Base-by-base conservation (phyloP, 2,797 vertebrate species). In the Carduelis carduelis region DNA sequence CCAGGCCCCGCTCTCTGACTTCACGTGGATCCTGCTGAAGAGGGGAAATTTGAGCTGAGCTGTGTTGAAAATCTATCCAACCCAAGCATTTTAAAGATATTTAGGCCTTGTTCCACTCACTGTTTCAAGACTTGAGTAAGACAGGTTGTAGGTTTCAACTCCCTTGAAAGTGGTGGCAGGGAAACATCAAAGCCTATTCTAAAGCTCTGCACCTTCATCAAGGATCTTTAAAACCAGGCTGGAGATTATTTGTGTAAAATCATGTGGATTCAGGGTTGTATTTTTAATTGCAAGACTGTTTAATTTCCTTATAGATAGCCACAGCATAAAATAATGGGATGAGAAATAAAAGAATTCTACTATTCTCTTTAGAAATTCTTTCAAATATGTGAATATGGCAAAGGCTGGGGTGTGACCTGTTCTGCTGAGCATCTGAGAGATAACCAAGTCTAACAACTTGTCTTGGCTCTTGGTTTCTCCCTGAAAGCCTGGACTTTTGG, bases 21-120 rank as follows among this genome's bases (percentile, higher is more conserved):
- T 61, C 75, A 32, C 4, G 19, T 2, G 5, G 64, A 84, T 90
- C 71, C 49, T 89, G 76, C 91, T 95, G 85, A 91, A 87, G 60
- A 83, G 81, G 79, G 49, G 87, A 89, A 90, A 93, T 83, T 46
- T 35, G 89, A 96, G 88, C 93, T 93, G 63, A 76, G 52, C 90
- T 85, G 46, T 52, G 81, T 34, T 87, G 64, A 85, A 92, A 95
- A 85, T 74, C 81, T 91, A 68, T 68, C 87, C 89, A 86, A 44
- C 57, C 37, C 56, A 57, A 91, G 83, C 50, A 41, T 86, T 94
- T 85, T n/a, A 69, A 55, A 90, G 79, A 68, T 88, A 63, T 72
- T 95, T 71, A 86, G 87, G 50, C 83, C 50, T 91, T 81, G 50
- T 71, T 93, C 69, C 84, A 75, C 83, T 92, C 52, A 12, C 44